A percentile compares a stretch with the other conserved stretches of the same genome.
Evolutionary conservation across 2,888 invertebrate genomes (phyloP).

Genomic region (Halocaridina rubra): DNA sequence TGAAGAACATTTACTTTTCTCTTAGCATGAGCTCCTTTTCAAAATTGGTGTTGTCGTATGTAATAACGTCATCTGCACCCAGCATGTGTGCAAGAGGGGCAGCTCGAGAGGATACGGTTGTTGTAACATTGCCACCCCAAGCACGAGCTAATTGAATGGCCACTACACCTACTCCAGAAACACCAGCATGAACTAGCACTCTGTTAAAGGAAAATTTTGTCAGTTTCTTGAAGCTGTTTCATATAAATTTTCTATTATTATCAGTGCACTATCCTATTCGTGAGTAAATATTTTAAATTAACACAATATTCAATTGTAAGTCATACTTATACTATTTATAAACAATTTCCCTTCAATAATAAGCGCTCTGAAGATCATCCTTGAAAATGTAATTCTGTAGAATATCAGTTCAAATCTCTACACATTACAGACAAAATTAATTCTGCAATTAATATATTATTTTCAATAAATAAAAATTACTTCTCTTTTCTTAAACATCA

Average conservation of each 20-base stretch:
- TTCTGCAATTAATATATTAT: not conserved
- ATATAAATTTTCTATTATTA: too few relatives aligned
- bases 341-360: too few relatives aligned
- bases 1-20: constrained; percentile 62
- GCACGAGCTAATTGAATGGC: constrained; percentile 73
- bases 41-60: constrained; percentile 64
- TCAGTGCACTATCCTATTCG: too few relatives aligned
- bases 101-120: constrained; percentile 71
- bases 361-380: too few relatives aligned
- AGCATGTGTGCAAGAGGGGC: constrained; percentile 73
- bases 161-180: constrained; percentile 74
- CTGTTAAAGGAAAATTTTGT: constrained; percentile 68
- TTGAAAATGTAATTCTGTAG: too few relatives aligned
- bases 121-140: constrained; percentile 74
- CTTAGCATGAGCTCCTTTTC: constrained; percentile 64
- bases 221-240: too few relatives aligned
- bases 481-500: not conserved
- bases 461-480: not conserved
- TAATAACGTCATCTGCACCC: constrained; percentile 73
- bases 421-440: too few relatives aligned
- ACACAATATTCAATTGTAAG: too few relatives aligned
- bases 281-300: too few relatives aligned
- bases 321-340: too few relatives aligned
- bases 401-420: too few relatives aligned
- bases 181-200: constrained; percentile 73